Evolutionary conservation across 2,113 vertebrate genomes (phyloP).

Genomic region (Recurvirostra avosetta): DNA sequence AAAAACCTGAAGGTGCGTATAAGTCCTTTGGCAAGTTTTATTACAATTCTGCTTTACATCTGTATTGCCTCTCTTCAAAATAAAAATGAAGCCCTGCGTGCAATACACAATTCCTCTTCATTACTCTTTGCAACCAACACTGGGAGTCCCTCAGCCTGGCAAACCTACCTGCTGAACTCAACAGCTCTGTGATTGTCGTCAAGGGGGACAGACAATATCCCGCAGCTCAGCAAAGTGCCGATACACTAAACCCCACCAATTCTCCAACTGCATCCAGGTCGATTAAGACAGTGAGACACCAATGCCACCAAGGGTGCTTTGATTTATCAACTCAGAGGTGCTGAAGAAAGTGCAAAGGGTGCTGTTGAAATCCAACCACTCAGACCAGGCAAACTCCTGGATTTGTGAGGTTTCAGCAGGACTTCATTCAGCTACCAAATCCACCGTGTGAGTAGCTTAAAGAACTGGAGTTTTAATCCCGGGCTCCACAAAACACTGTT

Average conservation of each 20-base stretch:
- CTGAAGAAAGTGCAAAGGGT: neutral
- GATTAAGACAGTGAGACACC: neutral
- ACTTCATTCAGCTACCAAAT: neutral
- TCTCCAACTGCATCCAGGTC: neutral
- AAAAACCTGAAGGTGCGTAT: neutral
- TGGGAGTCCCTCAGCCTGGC: neutral
- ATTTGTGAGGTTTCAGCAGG: neutral
- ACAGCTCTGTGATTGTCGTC: too few relatives aligned
- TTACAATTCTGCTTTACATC: neutral
- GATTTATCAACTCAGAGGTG: neutral
- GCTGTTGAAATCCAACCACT: neutral
- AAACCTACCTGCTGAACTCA: neutral
- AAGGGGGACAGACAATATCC: neutral
- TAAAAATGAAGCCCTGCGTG: neutral
- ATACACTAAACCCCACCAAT: neutral
- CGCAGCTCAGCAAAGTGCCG: rapidly evolving
- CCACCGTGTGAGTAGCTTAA: rapidly evolving
- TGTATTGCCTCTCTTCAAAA: neutral
- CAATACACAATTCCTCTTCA: neutral
- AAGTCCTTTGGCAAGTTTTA: neutral
- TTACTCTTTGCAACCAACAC: neutral
- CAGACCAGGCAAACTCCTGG: neutral
- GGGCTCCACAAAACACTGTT: neutral
- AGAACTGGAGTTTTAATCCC: neutral
- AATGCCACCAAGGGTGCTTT: neutral